These are phyloP conservation scores for Tenualosa thibaudeaui DNA, from an alignment of 2,797 vertebrate genomes.

Conservation along the genomic window DNA sequence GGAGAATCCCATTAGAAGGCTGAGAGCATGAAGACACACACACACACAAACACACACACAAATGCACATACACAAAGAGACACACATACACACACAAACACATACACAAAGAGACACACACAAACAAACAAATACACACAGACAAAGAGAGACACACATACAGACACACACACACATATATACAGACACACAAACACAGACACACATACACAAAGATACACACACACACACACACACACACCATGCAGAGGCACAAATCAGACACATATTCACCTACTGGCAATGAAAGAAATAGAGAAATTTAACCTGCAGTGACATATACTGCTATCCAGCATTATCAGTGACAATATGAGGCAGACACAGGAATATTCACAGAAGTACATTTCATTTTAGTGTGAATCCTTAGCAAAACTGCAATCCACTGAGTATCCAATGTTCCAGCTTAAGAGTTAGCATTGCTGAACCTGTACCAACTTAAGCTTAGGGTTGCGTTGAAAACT, in stretches of 20 bases:
- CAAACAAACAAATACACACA: background rate
- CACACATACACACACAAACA: background rate
- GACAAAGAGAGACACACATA: too few relatives aligned
- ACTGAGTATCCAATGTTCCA: too few relatives aligned
- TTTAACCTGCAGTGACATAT: background rate
- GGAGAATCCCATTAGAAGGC: conserved; percentile 25
- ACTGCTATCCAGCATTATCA: background rate
- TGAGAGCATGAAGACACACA: background rate
- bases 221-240: background rate
- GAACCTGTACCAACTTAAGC: background rate
- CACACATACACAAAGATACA: too few relatives aligned
- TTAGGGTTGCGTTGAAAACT: background rate
- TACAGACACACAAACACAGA: conserved; percentile 1
- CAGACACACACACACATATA: background rate
- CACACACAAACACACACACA: conserved; percentile 21
- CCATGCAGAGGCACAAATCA: background rate
- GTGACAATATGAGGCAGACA: background rate
- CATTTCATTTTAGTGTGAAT: background rate
- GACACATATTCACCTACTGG: background rate
- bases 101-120: background rate
- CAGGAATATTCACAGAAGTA: background rate
- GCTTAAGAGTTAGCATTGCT: too few relatives aligned
- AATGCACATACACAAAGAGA: background rate
- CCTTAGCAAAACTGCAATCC: background rate
- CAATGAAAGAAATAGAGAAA: background rate